Evolutionary conservation across 2,797 vertebrate genomes (phyloP).

Genomic region (Nyctibius grandis): DNA sequence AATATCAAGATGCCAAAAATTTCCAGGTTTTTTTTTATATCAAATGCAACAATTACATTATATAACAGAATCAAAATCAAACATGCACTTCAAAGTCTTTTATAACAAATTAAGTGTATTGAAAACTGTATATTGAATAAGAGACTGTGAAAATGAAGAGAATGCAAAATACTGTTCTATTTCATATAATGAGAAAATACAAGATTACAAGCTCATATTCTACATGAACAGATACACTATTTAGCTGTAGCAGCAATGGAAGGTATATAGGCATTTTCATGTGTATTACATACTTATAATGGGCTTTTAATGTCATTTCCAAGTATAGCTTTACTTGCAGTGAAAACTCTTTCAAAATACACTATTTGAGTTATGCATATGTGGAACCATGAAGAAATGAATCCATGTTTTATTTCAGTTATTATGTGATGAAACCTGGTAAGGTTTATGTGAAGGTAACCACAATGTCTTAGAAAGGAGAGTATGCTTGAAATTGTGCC

Average conservation of each 20-base stretch:
- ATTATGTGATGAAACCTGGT: conserved; percentile 64
- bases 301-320: neutral
- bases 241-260: neutral
- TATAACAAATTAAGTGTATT: neutral
- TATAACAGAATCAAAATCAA: neutral
- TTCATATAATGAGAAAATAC: neutral
- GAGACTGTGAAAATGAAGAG: neutral
- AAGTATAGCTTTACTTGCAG: neutral
- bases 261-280: neutral
- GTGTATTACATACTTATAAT: neutral
- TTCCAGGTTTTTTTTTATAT: neutral
- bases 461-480: conserved; percentile 52
- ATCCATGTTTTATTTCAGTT: conserved; percentile 76
- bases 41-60: neutral
- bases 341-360: conserved; percentile 49
- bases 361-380: conserved; percentile 7
- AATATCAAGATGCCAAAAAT: neutral
- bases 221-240: neutral
- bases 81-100: neutral
- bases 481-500: conserved; percentile 65
- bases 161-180: neutral
- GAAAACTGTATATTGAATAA: neutral
- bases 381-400: conserved; percentile 55
- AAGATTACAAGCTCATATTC: neutral
- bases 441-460: conserved; percentile 69